A percentile compares a stretch with the other conserved stretches of the same genome.
These are phyloP conservation scores for Megalonaias nervosa DNA, from an alignment of 1,140 invertebrate species.

Conservation along the genomic window DNA sequence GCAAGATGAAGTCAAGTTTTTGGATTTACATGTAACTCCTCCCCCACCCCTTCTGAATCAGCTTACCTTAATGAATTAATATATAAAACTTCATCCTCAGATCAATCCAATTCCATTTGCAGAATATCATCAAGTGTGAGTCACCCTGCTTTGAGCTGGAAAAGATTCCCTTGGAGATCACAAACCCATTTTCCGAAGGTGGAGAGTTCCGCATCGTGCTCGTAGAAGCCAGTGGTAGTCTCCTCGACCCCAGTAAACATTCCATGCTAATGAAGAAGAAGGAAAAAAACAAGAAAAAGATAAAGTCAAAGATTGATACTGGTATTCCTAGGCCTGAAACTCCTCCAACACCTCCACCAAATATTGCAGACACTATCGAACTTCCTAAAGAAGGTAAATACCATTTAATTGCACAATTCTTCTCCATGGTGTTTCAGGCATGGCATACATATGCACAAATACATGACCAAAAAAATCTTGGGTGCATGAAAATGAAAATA, in stretches of 20 bases:
- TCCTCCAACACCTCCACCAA: conserved; percentile 44
- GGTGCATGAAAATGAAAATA: too few species aligned
- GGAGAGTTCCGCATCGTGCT: conserved; percentile 66
- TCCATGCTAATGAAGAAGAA: conserved; percentile 43
- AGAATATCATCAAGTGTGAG: conserved; percentile 62
- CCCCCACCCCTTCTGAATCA: neutral
- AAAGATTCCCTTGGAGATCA: conserved; percentile 61
- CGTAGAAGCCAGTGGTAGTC: conserved; percentile 57
- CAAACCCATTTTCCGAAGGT: conserved; percentile 63
- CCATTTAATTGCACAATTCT: neutral
- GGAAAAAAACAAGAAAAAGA: conserved; percentile 49
- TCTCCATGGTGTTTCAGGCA: too few species aligned
- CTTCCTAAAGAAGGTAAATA: conserved; percentile 34
- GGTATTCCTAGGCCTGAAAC: conserved; percentile 54
- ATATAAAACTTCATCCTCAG: too few species aligned
- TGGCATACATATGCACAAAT: too few species aligned
- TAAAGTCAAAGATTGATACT: conserved; percentile 55
- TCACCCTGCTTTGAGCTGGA: conserved; percentile 68
- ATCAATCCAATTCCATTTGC: conserved; percentile 26
- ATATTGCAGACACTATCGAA: conserved; percentile 33
- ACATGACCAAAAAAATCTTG: too few species aligned
- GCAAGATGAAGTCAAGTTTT: neutral
- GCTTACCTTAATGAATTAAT: neutral
- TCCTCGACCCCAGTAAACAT: conserved; percentile 43
- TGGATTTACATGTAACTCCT: neutral